A percentile compares a stretch with the other conserved stretches of the same genome.
Evolutionary conservation across 2,888 invertebrate genomes (phyloP).

Genomic region (Lasioglossum leucozonium): DNA sequence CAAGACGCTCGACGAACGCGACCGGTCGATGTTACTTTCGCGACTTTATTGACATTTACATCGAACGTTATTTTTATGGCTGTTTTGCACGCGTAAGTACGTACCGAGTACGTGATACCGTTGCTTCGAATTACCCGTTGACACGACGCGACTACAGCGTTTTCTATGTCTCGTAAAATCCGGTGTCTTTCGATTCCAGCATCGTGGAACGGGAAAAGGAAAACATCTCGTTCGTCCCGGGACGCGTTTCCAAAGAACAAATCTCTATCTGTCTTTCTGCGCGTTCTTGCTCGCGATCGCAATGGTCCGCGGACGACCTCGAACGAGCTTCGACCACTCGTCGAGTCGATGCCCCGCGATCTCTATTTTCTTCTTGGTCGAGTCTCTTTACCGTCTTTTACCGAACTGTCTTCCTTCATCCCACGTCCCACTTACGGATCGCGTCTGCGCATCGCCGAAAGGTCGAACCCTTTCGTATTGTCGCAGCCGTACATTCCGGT

Average conservation of each 20-base stretch:
- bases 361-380: constrained; percentile 8
- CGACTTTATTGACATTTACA: constrained; percentile 61
- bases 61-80: constrained; percentile 70
- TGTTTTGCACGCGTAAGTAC: constrained; percentile 56
- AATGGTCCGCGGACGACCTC: neutral
- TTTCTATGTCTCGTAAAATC: constrained; percentile 26
- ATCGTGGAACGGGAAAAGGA: constrained; percentile 3
- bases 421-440: neutral
- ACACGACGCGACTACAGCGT: constrained; percentile 39
- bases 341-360: neutral
- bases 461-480: neutral
- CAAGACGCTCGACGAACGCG: constrained; percentile 29
- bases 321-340: constrained; percentile 9
- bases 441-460: neutral
- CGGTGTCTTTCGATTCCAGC: constrained; percentile 50
- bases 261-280: neutral
- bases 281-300: neutral
- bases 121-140: constrained; percentile 37
- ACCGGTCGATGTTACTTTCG: constrained; percentile 54
- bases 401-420: neutral
- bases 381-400: neutral
- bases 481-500: neutral
- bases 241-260: neutral
- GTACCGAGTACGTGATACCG: constrained; percentile 52
- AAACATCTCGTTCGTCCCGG: neutral